Evolutionary conservation across 2,113 vertebrate species (phyloP), one percentile per base, ranked within the genome.

Genomic region (Scortum barcoo): DNA sequence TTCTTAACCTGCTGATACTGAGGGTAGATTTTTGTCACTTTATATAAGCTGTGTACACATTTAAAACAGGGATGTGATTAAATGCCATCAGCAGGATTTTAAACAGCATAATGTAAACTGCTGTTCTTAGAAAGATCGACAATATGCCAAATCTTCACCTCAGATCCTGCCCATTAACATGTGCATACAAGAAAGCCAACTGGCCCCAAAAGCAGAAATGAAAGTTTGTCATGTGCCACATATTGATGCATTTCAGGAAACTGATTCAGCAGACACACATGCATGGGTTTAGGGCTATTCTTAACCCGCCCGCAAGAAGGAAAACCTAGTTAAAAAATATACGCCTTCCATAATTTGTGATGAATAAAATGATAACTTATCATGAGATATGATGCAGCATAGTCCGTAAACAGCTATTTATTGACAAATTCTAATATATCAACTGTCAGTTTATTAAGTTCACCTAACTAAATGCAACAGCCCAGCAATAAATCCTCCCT

Each of bases 171-270:
- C 42, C 9, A 26, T 40, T 26, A 38, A 51, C 56, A 75, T n/a
- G 62, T 2, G 12, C 13, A 28, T 7, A 53, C 16, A 65, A 50
- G 48, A 77, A 77, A 78, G 17, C 24, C 65, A 72, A 72, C 24
- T 16, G 42, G 74, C 63, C 61, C 56, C 14, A 63, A 89, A 93
- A 93, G 91, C 90, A 92, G 93, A 94, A 94, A 81, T 75, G 92
- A 94, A 89, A 94, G 79, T 84, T 20, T 68, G 88, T 93, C 91
- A 91, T 93, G 90, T 76, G 92, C 28, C 65, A 38, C 66, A 60
- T 20, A 33, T 11, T 26, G 48, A 78, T 40, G 76, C 56, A 74
- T 87, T 90, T 86, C 76, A 87, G 91, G 91, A 92, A 93, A 87
- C 86, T 91, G 90, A 89, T 81, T 92, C 90, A 90, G 85, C 92